Base-by-base conservation (phyloP, 2,888 invertebrate genomes). In the Pardosa pseudoannulata region DNA sequence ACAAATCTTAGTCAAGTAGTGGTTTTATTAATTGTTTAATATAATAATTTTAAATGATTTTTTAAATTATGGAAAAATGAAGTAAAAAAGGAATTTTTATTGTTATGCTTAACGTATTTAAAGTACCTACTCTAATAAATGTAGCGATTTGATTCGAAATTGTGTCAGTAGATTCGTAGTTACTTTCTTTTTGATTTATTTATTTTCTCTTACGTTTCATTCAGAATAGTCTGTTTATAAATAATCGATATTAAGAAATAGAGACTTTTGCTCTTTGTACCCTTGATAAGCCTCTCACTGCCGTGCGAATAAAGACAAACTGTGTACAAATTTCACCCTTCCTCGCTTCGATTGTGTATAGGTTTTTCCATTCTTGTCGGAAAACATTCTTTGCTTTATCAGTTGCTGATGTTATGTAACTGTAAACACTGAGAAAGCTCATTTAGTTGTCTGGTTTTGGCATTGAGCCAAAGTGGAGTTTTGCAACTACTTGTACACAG, bases 401-500 rank as follows among this genome's bases (percentile, higher is more conserved):
- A 62, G 70, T 68, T 62, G 71, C 65, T 50, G 65, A 62, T 46
- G 78, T 85, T 85, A 85, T 85, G 78, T 85, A 85, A 85, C 83
- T 29, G 83, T 85, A 85, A 85, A 85, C 83, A 85, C 67, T 39
- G 76, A 67, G 75, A 67, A 67, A 67, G 67, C 76, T 76, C 76
- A 67, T 67, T 76, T 76, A 67, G 64, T 31, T 28, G 76, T 71
- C 65, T 64, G 65, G 62, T 32, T 64, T 68, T 78, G 83, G 78
- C 73, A 67, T 28, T 19, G 7, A n/a, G 62, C 82, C 82, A 83
- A 78, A 27, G 50, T 19, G 67, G 23, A 39, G 56, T 74, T 32
- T 70, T 41, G 74, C 73, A 67, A 80, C 71, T 83, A 83, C 83
- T 85, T 56, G 82, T 83, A 83, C 70, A 23, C 28, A 41, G 70